Conservation (phyloP, 1,140 invertebrate genomes). For the Hydropsyche tenuis region DNA sequence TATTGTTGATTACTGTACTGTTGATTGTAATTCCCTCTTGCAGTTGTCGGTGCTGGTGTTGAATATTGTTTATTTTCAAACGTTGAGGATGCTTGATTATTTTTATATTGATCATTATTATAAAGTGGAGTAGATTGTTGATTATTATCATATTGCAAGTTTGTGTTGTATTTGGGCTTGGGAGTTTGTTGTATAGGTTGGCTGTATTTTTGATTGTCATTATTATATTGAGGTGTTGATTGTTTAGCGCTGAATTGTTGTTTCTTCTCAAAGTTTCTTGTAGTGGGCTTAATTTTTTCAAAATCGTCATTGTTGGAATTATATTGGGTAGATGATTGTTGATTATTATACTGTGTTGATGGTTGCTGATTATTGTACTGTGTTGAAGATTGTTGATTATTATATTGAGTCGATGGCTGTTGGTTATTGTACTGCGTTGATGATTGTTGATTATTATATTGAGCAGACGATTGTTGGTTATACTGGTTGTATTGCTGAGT, state of each 20-base stretch:
- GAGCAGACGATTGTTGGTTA: background rate
- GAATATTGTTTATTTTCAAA: constrained; percentile 36
- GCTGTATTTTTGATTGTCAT: constrained; percentile 49
- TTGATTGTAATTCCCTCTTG: constrained; percentile 35
- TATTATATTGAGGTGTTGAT: constrained; percentile 42
- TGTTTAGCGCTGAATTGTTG: constrained; percentile 35
- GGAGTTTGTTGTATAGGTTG: constrained; percentile 47
- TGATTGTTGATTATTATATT: constrained; percentile 24
- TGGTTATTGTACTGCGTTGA: constrained; percentile 20
- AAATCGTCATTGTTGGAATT: constrained; percentile 32
- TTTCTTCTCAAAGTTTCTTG: constrained; percentile 43
- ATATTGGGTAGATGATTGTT: constrained; percentile 29
- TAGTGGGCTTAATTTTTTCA: constrained; percentile 42
- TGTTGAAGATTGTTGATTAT: constrained; percentile 5
- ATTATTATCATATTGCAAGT: constrained; percentile 50
- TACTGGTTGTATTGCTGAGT: constrained; percentile 15
- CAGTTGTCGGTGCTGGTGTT: constrained; percentile 18
- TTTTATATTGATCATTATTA: constrained; percentile 40
- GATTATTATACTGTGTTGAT: constrained; percentile 26
- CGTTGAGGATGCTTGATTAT: constrained; percentile 33
- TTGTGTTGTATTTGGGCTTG: constrained; percentile 47
- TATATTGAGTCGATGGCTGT: constrained; percentile 28
- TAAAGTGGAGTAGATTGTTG: constrained; percentile 46
- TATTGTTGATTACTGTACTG: constrained; percentile 33
- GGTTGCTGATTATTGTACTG: constrained; percentile 39